Evolutionary conservation across 2,797 vertebrate species (phyloP).

Genomic region (Mormyrops boulengeri): DNA sequence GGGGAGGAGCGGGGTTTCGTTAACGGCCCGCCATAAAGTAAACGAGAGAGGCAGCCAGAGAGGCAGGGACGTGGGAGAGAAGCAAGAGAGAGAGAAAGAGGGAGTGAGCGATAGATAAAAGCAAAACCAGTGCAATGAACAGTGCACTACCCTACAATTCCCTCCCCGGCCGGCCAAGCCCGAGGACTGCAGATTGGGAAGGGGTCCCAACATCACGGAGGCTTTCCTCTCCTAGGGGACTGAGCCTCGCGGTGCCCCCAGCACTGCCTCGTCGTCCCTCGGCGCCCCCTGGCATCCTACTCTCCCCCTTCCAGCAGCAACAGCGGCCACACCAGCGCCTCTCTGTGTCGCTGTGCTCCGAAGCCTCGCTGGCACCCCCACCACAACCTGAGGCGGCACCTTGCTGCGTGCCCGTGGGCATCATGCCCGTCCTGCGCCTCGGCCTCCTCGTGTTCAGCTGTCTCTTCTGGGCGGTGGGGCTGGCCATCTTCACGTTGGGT

Average conservation of each 20-base stretch:
- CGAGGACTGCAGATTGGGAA: slow-evolving; percentile 54
- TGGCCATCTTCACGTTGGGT: slow-evolving; percentile 75
- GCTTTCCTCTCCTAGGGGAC: slow-evolving; percentile 53
- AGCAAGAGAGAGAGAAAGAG: slow-evolving; percentile 33
- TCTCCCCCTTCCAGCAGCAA: slow-evolving; percentile 50
- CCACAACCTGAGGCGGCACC: slow-evolving; percentile 46
- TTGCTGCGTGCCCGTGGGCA: slow-evolving; percentile 56
- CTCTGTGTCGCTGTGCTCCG: slow-evolving; percentile 57
- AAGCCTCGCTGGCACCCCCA: slow-evolving; percentile 61
- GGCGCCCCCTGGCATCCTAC: slow-evolving; percentile 58
- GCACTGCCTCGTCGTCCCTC: slow-evolving; percentile 54
- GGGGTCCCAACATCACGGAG: slow-evolving; percentile 50
- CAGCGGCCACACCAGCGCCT: slow-evolving; percentile 47
- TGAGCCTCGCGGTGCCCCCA: slow-evolving; percentile 48
- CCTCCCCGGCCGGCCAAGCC: slow-evolving; percentile 56
- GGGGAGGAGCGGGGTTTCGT: slow-evolving; percentile 15
- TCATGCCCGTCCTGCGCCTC: slow-evolving; percentile 76
- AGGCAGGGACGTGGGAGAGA: slow-evolving; percentile 44
- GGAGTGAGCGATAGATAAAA: slow-evolving; percentile 50
- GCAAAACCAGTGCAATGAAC: slow-evolving; percentile 52
- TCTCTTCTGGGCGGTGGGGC: slow-evolving; percentile 78
- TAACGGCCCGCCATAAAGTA: slow-evolving; percentile 13
- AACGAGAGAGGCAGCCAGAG: slow-evolving; percentile 31
- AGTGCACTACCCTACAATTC: slow-evolving; percentile 58
- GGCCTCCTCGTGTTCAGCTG: slow-evolving; percentile 80